Percentiles rank a stretch among this genome's conserved stretches.
Conservation (phyloP, 2,888 invertebrate species). For the Andrena bucephala region DNA sequence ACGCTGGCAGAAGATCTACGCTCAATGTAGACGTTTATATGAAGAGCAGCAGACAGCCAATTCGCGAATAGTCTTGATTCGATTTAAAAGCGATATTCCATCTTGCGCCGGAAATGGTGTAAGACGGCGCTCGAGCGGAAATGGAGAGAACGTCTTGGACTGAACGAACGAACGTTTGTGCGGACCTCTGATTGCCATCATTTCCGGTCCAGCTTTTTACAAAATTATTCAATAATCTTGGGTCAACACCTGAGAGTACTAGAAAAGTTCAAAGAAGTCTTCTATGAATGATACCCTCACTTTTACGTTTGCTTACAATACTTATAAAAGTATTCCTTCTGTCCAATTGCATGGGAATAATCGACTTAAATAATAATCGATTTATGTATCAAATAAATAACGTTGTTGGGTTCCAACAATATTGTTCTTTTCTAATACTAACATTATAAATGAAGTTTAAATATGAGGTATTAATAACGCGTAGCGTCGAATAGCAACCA, state of each 20-base stretch:
- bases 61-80: conserved; percentile 84
- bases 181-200: conserved; percentile 73
- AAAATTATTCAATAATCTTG: conserved; percentile 65
- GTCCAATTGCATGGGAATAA: too few species aligned
- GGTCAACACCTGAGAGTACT: conserved; percentile 40
- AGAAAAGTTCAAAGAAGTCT: conserved; percentile 6
- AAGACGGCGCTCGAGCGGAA: conserved; percentile 83
- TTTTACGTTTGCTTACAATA: too few species aligned
- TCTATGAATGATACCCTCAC: neutral
- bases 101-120: conserved; percentile 85
- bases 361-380: too few species aligned
- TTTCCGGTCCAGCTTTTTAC: conserved; percentile 75
- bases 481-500: too few species aligned
- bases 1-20: conserved; percentile 58
- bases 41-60: conserved; percentile 72
- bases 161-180: conserved; percentile 73
- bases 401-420: too few species aligned
- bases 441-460: too few species aligned
- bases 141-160: conserved; percentile 83
- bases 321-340: too few species aligned
- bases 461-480: too few species aligned
- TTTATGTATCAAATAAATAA: too few species aligned
- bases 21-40: conserved; percentile 7
- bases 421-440: too few species aligned
- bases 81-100: conserved; percentile 85